Percentiles rank a stretch among this genome's conserved stretches.
Conservation (phyloP, 53 echinoderm and acorn worm genomes). For the Paracentrotus lividus region DNA sequence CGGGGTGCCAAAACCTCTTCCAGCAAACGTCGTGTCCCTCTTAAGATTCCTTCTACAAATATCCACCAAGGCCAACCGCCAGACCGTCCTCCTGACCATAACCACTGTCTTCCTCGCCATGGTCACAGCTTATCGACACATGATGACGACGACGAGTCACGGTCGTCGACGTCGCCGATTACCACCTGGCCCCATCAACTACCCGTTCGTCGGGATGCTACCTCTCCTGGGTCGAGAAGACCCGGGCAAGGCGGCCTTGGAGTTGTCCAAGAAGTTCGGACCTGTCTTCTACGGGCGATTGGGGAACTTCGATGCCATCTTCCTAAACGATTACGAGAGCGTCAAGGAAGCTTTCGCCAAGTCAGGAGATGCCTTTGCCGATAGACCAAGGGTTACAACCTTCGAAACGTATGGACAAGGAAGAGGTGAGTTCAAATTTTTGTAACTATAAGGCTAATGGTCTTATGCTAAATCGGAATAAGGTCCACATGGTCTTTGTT, state of each 20-base stretch:
- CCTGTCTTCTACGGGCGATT: constrained; percentile 76
- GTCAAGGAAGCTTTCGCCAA: constrained; percentile 76
- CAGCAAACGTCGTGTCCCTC: not conserved
- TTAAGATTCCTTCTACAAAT: constrained; percentile 31
- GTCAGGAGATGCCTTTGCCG: constrained; percentile 76
- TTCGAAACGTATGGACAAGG: constrained; percentile 66
- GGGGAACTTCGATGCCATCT: constrained; percentile 72
- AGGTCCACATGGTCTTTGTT: too few species aligned
- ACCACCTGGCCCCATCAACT: constrained; percentile 86
- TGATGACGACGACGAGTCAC: not conserved
- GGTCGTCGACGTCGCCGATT: constrained; percentile 40
- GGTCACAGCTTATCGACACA: not conserved
- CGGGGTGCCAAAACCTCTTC: not conserved
- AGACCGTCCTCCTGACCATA: constrained; percentile 21
- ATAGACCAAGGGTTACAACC: constrained; percentile 69
- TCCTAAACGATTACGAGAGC: constrained; percentile 76
- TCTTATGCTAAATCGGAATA: too few species aligned
- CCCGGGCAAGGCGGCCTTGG: constrained; percentile 70
- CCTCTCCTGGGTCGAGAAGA: constrained; percentile 72
- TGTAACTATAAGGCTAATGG: not conserved
- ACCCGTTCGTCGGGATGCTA: constrained; percentile 82
- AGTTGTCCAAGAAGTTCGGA: constrained; percentile 79
- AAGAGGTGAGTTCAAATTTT: constrained; percentile 51
- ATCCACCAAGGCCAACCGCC: constrained; percentile 2
- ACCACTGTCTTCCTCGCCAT: constrained; percentile 13